phyloP scores from a whole-genome alignment of 64 coral and sea anemone species.

The Montipora cactus region DNA sequence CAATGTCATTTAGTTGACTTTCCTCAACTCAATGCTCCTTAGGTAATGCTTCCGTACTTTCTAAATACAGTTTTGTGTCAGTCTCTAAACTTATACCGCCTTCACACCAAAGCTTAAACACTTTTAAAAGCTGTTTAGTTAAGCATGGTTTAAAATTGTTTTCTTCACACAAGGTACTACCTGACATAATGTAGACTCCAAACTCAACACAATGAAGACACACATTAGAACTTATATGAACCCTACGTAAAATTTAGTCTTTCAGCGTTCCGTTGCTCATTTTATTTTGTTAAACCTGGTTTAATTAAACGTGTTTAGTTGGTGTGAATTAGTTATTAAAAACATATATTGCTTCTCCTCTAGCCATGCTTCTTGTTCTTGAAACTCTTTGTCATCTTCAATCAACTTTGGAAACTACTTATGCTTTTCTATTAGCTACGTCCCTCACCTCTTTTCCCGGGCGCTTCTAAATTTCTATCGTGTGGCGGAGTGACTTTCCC shows the following conservation, averaged over 20 bases:
- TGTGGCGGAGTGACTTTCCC: conserved; percentile 2
- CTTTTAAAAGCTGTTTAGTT: too few relatives aligned
- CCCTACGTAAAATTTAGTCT: too few relatives aligned
- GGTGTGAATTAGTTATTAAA: background rate
- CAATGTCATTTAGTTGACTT: background rate
- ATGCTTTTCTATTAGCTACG: conserved; percentile 3
- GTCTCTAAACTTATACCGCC: background rate
- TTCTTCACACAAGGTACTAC: too few relatives aligned
- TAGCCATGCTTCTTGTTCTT: conserved; percentile 54
- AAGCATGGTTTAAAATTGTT: too few relatives aligned
- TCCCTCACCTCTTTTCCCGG: conserved; percentile 28
- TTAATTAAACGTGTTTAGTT: too few relatives aligned
- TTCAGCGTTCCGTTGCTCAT: too few relatives aligned
- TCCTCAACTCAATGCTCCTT: background rate
- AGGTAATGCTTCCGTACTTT: conserved; percentile 22
- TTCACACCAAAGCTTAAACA: too few relatives aligned
- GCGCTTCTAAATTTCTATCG: background rate
- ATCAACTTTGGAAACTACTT: conserved; percentile 37
- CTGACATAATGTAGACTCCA: too few relatives aligned
- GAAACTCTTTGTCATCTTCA: conserved; percentile 48
- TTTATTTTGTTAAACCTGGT: too few relatives aligned
- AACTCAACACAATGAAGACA: too few relatives aligned
- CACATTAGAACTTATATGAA: too few relatives aligned
- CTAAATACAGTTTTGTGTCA: conserved; percentile 38
- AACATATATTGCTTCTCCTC: conserved; percentile 56